A percentile compares a stretch with the other conserved stretches of the same genome.
These are phyloP conservation scores for Planococcus citri DNA, from an alignment of 1,140 invertebrate genomes.

Conservation along the genomic window DNA sequence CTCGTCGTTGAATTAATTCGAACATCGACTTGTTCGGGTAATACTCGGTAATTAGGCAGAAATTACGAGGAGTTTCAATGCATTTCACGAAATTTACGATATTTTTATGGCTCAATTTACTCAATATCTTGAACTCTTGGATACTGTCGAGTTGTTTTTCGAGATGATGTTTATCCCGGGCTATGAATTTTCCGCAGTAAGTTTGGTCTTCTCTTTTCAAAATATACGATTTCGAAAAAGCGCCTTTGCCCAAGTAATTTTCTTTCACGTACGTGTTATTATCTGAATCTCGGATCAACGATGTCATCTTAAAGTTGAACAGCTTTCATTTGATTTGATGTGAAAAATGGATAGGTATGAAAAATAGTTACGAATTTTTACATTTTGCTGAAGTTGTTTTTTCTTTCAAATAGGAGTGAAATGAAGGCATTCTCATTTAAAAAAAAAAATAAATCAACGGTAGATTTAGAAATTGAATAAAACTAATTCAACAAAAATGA, in stretches of 20 bases:
- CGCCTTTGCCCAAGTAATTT: slow-evolving; percentile 7
- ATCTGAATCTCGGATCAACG: neutral
- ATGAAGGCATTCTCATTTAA: neutral
- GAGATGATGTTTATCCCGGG: neutral
- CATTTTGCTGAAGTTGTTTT: neutral
- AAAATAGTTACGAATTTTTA: neutral
- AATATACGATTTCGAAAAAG: slow-evolving; percentile 8
- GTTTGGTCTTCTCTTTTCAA: slow-evolving; percentile 9
- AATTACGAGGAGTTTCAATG: neutral
- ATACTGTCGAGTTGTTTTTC: neutral
- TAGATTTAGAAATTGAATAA: neutral
- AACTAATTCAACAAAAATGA: neutral
- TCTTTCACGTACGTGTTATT: neutral
- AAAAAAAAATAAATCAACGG: neutral
- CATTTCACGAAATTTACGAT: slow-evolving; percentile 13
- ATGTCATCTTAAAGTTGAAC: slow-evolving; percentile 1
- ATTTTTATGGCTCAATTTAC: neutral
- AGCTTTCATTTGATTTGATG: neutral
- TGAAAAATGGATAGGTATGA: too few species aligned
- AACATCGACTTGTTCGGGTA: slow-evolving; percentile 14
- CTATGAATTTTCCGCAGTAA: slow-evolving; percentile 6
- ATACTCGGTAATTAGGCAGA: neutral
- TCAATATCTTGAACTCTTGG: slow-evolving; percentile 4
- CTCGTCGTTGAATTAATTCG: slow-evolving; percentile 1
- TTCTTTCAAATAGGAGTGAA: neutral